Percentiles rank a stretch among this genome's conserved stretches.
Conservation (phyloP, 2,113 vertebrate genomes). For the Sinocyclocheilus anophthalmus region DNA sequence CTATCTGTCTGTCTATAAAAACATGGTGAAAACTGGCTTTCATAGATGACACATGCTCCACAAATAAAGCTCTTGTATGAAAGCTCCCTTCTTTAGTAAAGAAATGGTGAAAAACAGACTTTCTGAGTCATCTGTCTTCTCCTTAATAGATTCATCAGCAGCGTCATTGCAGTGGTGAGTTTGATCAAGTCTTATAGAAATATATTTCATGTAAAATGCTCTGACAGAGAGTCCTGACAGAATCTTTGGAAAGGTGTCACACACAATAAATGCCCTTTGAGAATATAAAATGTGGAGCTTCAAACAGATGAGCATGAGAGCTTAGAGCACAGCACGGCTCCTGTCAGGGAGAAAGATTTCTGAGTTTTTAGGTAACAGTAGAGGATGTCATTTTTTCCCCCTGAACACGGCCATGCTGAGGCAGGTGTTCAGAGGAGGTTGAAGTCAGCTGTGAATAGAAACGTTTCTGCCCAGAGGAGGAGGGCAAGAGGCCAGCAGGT, state of each 20-base stretch:
- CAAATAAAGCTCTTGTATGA: background rate
- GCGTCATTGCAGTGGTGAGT: background rate
- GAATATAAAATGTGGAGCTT: conserved; percentile 39
- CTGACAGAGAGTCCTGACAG: conserved; percentile 9
- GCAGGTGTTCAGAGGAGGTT: conserved; percentile 68
- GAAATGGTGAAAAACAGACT: background rate
- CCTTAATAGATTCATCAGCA: conserved; percentile 6
- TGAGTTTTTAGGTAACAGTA: conserved; percentile 59
- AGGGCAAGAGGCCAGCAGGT: conserved; percentile 15
- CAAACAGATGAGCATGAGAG: conserved; percentile 15
- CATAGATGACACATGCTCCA: background rate
- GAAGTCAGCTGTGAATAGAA: conserved; percentile 72
- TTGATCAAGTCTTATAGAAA: conserved; percentile 9
- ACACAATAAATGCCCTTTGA: conserved; percentile 31
- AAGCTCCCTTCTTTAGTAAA: background rate
- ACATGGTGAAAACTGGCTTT: too few species aligned
- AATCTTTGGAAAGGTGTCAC: conserved; percentile 34
- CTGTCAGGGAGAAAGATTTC: conserved; percentile 55
- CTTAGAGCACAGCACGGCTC: conserved; percentile 30
- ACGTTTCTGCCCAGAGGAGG: conserved; percentile 59
- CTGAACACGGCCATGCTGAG: conserved; percentile 56
- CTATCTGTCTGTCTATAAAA: too few species aligned
- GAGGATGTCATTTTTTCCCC: conserved; percentile 54
- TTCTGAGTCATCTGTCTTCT: background rate
- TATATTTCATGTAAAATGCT: conserved; percentile 11